Base-by-base conservation (phyloP, 2,797 vertebrate genomes). In the Typhlichthys subterraneus region DNA sequence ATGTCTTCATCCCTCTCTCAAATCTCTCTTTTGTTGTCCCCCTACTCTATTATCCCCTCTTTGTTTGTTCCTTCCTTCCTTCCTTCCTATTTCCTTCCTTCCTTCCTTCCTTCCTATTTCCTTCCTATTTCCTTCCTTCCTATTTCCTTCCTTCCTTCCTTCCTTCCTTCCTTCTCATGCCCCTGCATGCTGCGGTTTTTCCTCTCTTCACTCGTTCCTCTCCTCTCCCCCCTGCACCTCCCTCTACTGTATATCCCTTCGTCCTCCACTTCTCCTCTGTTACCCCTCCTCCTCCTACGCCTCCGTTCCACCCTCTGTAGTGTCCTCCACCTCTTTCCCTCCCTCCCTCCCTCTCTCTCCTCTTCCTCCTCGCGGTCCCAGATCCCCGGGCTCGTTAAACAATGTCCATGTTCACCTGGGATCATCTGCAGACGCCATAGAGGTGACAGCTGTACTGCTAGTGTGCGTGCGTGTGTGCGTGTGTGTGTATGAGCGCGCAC, bases 301-400 rank as follows among this genome's bases (percentile, higher is more conserved):
- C 48, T 52, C 47, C 5, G 14, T 13, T 33, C 38, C 33, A 65
- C 13, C 33, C 55, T 46, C 58, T 46, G 67, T 14, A n/a, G 14
- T 50, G 46, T 38, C 47, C 58, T 50, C 58, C 19, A 49, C 31
- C 49, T 42, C 33, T 12, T 12, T 19, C 55, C 12, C 6, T 68
- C 10, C 50, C 9, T 12, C 13, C 38, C 79, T 70, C 72, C 75
- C 65, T 73, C 62, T 10, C 75, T 65, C 61, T 46, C 0, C 69
- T 62, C 64, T 73, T 56, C 11, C 68, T 57, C 61, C 69, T 45
- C 46, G 11, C 13, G 12, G 48, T 72, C 70, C 67, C 1, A 17
- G 70, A 82, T 45, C 83, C 85, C 85, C 81, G 77, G 79, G 76
- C 83, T 87, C 77, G 56, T 88, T 89, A 85, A 88, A 89, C 86